These are phyloP conservation scores for Nettapus auritus DNA, from an alignment of 2,113 vertebrate species.

Conservation along the genomic window DNA sequence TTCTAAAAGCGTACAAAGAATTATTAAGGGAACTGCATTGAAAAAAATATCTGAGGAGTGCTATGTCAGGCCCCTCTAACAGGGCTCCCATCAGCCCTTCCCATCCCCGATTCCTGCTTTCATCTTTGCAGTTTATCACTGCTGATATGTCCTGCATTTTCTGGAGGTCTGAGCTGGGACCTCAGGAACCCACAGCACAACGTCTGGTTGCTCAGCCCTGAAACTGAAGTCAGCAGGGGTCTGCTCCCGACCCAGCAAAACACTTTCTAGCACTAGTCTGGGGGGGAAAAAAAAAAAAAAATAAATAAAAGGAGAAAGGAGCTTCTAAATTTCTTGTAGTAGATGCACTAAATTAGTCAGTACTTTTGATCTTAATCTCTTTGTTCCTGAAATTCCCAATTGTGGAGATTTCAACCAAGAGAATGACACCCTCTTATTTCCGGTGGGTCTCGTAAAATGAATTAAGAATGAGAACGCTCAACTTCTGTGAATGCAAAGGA, in stretches of 20 bases:
- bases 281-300: background rate
- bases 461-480: background rate
- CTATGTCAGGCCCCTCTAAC: background rate
- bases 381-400: background rate
- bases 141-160: accelerated
- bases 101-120: background rate
- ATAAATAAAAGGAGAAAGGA: background rate
- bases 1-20: background rate
- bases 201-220: background rate
- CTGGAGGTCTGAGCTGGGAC: background rate
- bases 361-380: background rate
- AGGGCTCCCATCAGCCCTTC: background rate
- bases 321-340: background rate
- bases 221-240: background rate
- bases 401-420: background rate
- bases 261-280: background rate
- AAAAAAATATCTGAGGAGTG: background rate
- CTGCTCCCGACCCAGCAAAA: background rate
- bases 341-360: too few species aligned
- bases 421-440: background rate
- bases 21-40: too few species aligned
- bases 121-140: background rate
- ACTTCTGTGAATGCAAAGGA: background rate
- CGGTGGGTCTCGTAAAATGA: background rate
- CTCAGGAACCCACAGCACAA: background rate